A percentile compares a stretch with the other conserved stretches of the same genome.
phyloP scores from a whole-genome alignment of 2,888 invertebrate species.

The Lasius platythorax region DNA sequence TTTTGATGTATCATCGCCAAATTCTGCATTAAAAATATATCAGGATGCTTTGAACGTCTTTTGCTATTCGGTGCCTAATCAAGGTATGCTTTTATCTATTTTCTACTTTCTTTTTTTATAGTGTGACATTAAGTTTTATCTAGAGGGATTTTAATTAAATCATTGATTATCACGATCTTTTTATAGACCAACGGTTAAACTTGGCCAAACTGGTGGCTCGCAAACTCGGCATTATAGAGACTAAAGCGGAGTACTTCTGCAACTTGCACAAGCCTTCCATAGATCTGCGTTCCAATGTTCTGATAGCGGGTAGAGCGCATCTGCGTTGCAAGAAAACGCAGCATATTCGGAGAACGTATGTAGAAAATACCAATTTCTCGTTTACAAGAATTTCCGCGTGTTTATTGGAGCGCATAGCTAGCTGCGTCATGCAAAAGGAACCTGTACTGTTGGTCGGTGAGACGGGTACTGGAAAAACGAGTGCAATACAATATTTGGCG shows the following conservation, averaged over 20 bases:
- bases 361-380: constrained; percentile 89
- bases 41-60: constrained; percentile 97
- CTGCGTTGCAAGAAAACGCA: constrained; percentile 75
- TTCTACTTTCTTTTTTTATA: background rate
- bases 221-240: constrained; percentile 93
- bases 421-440: constrained; percentile 93
- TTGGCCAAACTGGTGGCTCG: constrained; percentile 92
- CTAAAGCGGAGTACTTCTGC: constrained; percentile 93
- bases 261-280: constrained; percentile 93
- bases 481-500: constrained; percentile 96
- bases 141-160: background rate
- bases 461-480: constrained; percentile 99
- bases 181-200: constrained; percentile 88
- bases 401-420: constrained; percentile 95
- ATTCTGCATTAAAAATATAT: constrained; percentile 90
- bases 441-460: constrained; percentile 98
- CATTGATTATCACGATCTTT: constrained; percentile 92
- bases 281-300: constrained; percentile 87
- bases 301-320: constrained; percentile 91
- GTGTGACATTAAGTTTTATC: background rate
- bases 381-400: constrained; percentile 94
- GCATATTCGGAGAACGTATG: constrained; percentile 80
- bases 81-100: constrained; percentile 75
- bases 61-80: constrained; percentile 91
- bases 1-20: constrained; percentile 91